Base-by-base conservation (phyloP, 2,797 vertebrate genomes). In the Gila robusta region DNA sequence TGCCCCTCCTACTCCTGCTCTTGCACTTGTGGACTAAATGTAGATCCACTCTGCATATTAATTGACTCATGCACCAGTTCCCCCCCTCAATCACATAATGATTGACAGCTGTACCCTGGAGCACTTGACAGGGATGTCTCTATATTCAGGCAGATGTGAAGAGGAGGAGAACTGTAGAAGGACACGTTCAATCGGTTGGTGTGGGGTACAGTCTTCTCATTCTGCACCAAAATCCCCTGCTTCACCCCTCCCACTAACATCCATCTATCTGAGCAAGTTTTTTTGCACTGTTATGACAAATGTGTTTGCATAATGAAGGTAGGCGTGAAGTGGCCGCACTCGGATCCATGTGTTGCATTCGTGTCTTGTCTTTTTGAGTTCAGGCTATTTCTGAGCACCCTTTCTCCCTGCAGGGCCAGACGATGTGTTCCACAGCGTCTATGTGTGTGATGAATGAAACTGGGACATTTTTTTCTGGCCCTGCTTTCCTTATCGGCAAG, bases 1-100 rank as follows among this genome's bases (percentile, higher is more conserved):
- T 86, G 41, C 77, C 74, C 70, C 54, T 79, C 62, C 90, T 83
- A 71, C 19, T 41, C 82, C 86, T 41, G 26, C 59, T 86, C 37
- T 23, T 89, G 21, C 84, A 80, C 85, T 89, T 79, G 56, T 88
- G 86, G 89, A 90, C 89, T 90, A 90, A 92, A 93, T 91, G 87
- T 93, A 91, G 88, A 93, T 88, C 92, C 85, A 89, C 91, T 92
- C 89, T 89, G 90, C 93, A 94, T 93, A 91, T 92, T 88, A 93
- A 94, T 93, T 91, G 90, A 85, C 76, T 92, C 89, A 67, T 94
- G 92, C 93, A 94, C 92, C 91, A 93, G 90, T 92, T 93, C 90
- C 82, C 49, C 88, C 79, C 56, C 92, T 81, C 54, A 92, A 91
- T 91, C 91, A 89, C 71, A 70, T 72, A 62, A 80, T 86, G 86